Conservation (phyloP, 1,140 invertebrate genomes). For the Venustaconcha ellipsiformis region DNA sequence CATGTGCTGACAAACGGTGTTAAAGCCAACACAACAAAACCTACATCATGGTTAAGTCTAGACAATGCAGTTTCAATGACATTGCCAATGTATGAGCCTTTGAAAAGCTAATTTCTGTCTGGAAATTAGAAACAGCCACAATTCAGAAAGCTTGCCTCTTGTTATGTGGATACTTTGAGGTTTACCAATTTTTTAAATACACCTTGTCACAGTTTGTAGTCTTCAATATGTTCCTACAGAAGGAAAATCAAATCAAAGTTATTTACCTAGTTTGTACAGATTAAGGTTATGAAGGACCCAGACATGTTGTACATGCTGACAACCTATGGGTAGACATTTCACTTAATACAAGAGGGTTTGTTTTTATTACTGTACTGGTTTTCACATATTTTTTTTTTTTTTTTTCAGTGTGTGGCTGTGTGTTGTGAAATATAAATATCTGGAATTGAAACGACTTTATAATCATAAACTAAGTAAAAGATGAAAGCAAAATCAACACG, state of each 20-base stretch:
- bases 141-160: background rate
- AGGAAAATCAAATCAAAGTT: background rate
- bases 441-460: too few species aligned
- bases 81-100: constrained; percentile 3
- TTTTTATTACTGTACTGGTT: constrained; percentile 1
- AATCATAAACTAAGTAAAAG: too few species aligned
- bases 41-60: background rate
- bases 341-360: constrained; percentile 6
- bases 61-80: constrained; percentile 2
- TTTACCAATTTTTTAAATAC: background rate
- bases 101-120: constrained; percentile 3
- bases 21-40: too few species aligned
- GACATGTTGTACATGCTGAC: background rate
- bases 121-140: constrained; percentile 4
- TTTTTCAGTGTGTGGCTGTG: background rate
- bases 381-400: constrained; percentile 1
- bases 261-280: background rate
- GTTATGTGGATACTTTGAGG: background rate
- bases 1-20: too few species aligned
- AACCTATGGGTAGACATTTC: constrained; percentile 4
- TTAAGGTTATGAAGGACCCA: background rate
- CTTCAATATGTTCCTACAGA: background rate
- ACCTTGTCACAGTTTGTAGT: background rate
- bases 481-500: too few species aligned
- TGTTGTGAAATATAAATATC: too few species aligned